These are phyloP conservation scores for Ips typographus DNA, from an alignment of 1,140 invertebrate species.

Conservation along the genomic window DNA sequence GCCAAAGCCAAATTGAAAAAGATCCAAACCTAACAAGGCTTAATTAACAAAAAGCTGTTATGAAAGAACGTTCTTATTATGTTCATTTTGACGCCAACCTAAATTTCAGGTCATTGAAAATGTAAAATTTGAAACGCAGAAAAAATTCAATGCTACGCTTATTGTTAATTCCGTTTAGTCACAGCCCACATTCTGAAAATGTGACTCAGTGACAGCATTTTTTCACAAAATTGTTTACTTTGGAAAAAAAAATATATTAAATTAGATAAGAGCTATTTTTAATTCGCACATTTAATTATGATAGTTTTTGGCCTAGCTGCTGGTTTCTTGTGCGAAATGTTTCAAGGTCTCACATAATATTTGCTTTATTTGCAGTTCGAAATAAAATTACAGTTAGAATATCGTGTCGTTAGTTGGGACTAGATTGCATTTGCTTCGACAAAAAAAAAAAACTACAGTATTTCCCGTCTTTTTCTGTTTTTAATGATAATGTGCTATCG, in stretches of 20 bases:
- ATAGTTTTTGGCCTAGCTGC: background rate
- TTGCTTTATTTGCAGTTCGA: conserved; percentile 1
- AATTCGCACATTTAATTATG: background rate
- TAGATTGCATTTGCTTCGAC: conserved; percentile 1
- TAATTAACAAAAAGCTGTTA: background rate
- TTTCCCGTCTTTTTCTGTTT: conserved; percentile 6
- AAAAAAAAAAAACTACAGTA: conserved; percentile 16
- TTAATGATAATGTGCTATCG: conserved; percentile 13
- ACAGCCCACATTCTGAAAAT: conserved; percentile 26
- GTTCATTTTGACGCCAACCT: conserved; percentile 8
- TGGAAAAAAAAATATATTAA: conserved; percentile 4
- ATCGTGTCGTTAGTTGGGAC: background rate
- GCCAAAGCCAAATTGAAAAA: too few relatives aligned
- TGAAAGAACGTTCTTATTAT: conserved; percentile 1
- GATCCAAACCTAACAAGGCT: background rate
- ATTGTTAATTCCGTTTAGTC: conserved; percentile 14
- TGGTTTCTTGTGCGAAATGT: conserved; percentile 13
- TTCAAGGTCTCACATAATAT: conserved; percentile 12
- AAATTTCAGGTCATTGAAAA: conserved; percentile 27
- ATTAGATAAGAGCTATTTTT: conserved; percentile 30
- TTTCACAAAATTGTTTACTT: conserved; percentile 8
- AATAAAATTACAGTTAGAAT: conserved; percentile 13
- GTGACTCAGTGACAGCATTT: conserved; percentile 30
- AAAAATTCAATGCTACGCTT: conserved; percentile 21
- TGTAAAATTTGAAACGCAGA: conserved; percentile 17